Conservation (phyloP, 2,888 invertebrate genomes). For the Tryphoninae sp. region DNA sequence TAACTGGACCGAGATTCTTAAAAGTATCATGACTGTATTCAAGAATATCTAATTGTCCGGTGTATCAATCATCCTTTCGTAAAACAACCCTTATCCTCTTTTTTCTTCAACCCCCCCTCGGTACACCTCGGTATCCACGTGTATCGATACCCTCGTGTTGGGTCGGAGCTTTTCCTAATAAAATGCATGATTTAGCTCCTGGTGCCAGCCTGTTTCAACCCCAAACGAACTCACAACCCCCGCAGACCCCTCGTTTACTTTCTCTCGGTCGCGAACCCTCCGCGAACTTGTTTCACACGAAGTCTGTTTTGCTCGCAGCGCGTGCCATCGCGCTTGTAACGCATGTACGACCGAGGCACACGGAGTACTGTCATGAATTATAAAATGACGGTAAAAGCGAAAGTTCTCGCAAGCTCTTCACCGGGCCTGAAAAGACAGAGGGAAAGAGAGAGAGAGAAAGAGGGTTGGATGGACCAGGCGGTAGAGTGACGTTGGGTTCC, state of each 20-base stretch:
- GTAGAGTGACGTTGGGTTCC: slow-evolving; percentile 60
- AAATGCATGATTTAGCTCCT: slow-evolving; percentile 79
- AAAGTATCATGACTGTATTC: not conserved
- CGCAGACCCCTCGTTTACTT: slow-evolving; percentile 73
- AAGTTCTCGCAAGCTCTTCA: slow-evolving; percentile 74
- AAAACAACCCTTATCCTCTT: slow-evolving; percentile 6
- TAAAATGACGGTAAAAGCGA: slow-evolving; percentile 81
- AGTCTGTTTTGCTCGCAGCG: slow-evolving; percentile 57
- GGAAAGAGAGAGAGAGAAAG: slow-evolving; percentile 57
- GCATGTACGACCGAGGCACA: slow-evolving; percentile 69
- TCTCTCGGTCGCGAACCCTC: slow-evolving; percentile 64
- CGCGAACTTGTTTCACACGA: slow-evolving; percentile 47
- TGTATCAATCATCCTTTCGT: slow-evolving; percentile 27
- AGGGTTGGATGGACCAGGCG: slow-evolving; percentile 57
- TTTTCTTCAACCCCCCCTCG: not conserved
- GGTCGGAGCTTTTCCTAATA: slow-evolving; percentile 70
- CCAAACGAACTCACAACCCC: slow-evolving; percentile 61
- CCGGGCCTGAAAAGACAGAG: slow-evolving; percentile 39
- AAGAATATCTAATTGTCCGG: not conserved
- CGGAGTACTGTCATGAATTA: slow-evolving; percentile 80
- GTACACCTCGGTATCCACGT: slow-evolving; percentile 18
- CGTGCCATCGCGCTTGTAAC: slow-evolving; percentile 68
- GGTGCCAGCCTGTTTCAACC: slow-evolving; percentile 40
- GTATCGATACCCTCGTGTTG: slow-evolving; percentile 34
- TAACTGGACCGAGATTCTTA: not conserved